phyloP scores from a whole-genome alignment of 2,113 vertebrate genomes.

The Meleagris gallopavo region DNA sequence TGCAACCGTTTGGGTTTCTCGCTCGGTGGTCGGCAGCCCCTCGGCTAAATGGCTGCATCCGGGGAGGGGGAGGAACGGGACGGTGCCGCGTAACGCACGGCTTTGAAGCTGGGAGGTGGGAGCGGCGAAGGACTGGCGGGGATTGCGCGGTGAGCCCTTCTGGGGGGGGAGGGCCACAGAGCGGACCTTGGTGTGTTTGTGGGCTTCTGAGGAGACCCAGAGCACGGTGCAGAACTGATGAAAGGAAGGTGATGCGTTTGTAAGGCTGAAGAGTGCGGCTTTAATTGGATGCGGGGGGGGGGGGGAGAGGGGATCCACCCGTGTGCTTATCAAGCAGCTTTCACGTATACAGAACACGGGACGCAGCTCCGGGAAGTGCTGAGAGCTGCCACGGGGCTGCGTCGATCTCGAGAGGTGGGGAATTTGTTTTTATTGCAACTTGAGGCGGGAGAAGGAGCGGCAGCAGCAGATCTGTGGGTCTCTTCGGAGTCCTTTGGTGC shows the following conservation, averaged over 20 bases:
- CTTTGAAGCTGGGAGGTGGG: background rate
- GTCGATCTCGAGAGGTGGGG: background rate
- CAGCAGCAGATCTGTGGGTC: background rate
- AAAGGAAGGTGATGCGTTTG: background rate
- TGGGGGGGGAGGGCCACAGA: background rate
- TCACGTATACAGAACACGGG: background rate
- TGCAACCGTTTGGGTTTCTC: background rate
- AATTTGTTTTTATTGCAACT: fast-evolving
- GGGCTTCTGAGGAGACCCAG: background rate
- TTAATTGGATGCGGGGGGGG: background rate
- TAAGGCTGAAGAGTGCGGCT: background rate
- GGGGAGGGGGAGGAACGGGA: too few relatives aligned
- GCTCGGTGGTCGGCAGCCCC: background rate
- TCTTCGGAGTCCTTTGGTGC: background rate
- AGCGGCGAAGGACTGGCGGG: fast-evolving
- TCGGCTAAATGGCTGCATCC: too few relatives aligned
- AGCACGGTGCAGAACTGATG: background rate
- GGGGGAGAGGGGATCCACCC: background rate
- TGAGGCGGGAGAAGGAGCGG: background rate
- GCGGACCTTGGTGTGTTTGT: background rate
- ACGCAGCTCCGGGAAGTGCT: background rate
- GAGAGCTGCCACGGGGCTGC: fast-evolving
- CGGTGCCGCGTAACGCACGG: fast-evolving
- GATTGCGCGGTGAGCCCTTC: background rate
- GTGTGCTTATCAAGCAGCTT: background rate